These are phyloP conservation scores for Chaetophractus vellerosus DNA, from an alignment of 2,797 vertebrate species.

Conservation along the genomic window DNA sequence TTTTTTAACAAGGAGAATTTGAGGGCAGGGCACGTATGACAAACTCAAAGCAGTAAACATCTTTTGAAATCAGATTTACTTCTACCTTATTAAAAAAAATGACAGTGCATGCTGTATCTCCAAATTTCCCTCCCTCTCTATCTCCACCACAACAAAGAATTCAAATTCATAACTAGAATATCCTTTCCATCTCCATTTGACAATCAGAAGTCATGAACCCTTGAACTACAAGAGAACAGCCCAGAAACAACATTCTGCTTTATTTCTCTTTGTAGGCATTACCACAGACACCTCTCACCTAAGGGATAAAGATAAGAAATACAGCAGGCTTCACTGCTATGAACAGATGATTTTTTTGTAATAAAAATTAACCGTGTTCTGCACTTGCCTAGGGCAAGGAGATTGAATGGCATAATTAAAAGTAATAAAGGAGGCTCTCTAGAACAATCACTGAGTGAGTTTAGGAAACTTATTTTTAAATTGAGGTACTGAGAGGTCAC, in stretches of 20 bases:
- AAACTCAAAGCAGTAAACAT: neutral
- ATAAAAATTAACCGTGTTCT: constrained; percentile 55
- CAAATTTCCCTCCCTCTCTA: neutral
- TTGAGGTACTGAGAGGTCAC: neutral
- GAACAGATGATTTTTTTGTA: neutral
- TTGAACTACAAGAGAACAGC: neutral
- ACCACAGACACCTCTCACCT: neutral
- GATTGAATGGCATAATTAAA: neutral
- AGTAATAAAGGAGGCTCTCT: neutral
- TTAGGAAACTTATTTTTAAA: constrained; percentile 11
- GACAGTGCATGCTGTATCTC: neutral
- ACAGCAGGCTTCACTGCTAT: neutral
- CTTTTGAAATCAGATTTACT: neutral
- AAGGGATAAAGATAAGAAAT: constrained; percentile 37
- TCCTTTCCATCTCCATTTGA: constrained; percentile 32
- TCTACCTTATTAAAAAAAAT: neutral
- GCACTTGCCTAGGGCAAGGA: constrained; percentile 31
- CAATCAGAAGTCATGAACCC: constrained; percentile 39
- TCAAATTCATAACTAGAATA: neutral
- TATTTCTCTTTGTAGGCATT: constrained; percentile 23
- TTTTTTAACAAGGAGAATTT: neutral
- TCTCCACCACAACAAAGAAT: neutral
- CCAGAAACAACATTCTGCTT: constrained; percentile 1
- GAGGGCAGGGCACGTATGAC: neutral
- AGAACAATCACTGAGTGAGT: neutral